A percentile compares a stretch with the other conserved stretches of the same genome.
These are phyloP conservation scores for Galeopterus variegatus DNA, from an alignment of 2,113 vertebrate genomes.

Conservation along the genomic window DNA sequence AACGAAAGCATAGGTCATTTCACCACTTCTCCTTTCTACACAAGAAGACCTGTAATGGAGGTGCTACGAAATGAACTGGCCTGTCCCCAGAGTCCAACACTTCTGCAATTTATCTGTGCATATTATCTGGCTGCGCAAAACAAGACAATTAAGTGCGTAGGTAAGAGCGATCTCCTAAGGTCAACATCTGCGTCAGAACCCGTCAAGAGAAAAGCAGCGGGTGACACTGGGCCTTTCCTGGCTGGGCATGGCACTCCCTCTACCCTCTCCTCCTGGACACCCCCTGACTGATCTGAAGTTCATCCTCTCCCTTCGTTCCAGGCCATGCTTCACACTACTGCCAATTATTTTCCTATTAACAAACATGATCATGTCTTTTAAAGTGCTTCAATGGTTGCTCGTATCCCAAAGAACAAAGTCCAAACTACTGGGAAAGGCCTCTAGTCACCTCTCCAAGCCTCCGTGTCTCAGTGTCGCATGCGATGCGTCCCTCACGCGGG, in stretches of 20 bases:
- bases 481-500: too few species aligned
- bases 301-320: background rate
- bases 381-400: background rate
- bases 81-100: conserved; percentile 48
- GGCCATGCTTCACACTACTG: background rate
- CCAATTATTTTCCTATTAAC: conserved; percentile 42
- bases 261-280: background rate
- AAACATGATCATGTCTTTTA: background rate
- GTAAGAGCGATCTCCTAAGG: background rate
- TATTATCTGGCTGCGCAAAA: background rate
- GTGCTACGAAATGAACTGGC: conserved; percentile 49
- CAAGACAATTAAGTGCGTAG: background rate
- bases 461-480: background rate
- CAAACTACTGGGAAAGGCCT: background rate
- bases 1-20: conserved; percentile 15
- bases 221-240: background rate
- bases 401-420: background rate
- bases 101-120: conserved; percentile 30
- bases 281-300: background rate
- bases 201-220: background rate
- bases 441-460: background rate
- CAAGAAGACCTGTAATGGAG: conserved; percentile 8
- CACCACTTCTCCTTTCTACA: conserved; percentile 75
- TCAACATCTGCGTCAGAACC: background rate
- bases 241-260: background rate